Evolutionary conservation across 30 jellyfish, hydroid and myxozoan genomes (phyloP), one percentile per base, ranked within the genome.

Genomic region (Sanderia malayensis): DNA sequence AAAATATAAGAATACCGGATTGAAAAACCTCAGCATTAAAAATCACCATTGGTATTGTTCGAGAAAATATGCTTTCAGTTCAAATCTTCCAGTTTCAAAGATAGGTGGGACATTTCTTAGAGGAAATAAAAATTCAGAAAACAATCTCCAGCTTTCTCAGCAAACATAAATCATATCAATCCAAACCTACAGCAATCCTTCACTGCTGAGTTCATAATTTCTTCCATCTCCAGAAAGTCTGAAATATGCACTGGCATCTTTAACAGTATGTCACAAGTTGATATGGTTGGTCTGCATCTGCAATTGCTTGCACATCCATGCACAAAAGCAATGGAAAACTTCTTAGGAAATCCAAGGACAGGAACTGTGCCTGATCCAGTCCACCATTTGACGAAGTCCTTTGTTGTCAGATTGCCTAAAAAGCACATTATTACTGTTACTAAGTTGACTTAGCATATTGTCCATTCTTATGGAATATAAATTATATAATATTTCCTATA

Each of bases 311-410:
- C 31, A 65, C 86, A 74, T 11, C 59, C 69, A 53, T 58, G 77
- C 26, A 46, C 53, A 34, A 74, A 74, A 37, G 53, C 26, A 4
- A 74, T 13, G 32, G 53, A 67, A 2, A 74, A 31, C 22, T 31
- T 74, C 13, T 17, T 49, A 17, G 20, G 47, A 19, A 74, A 74
- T 8, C 86, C 86, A 74, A 74, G 86, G 7, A 44, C 60, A 6
- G 86, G 86, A 31, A 74, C 86, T 19, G 86, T 58, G 67, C 20
- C 15, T 22, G 30, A 30, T 0, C 77, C 77, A 31, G 77, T 65
- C 20, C 30, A 29, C 37, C 46, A 65, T 28, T 65, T 41, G n/a
- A 65, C 11, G 32, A 65, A 15, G 11, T 31, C 33, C 18, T 27
- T 10, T 2, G 32, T 34, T 7, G 32, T 65, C 29, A 61, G 4